Evolutionary conservation across 2,797 vertebrate species (phyloP).

Genomic region (Onychomys leucogaster): DNA sequence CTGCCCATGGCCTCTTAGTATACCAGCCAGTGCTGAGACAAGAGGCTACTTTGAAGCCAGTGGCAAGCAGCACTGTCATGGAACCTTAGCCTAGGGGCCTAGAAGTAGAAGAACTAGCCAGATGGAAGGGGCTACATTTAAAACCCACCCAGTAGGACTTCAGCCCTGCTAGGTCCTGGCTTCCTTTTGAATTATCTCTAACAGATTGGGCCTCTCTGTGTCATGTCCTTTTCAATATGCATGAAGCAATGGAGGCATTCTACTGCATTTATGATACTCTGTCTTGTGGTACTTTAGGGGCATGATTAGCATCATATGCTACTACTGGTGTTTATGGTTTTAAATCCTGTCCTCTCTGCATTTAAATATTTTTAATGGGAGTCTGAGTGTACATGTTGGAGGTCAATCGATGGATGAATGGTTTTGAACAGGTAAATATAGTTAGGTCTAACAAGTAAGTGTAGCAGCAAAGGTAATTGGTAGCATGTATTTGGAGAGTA

Average conservation of each 20-base stretch:
- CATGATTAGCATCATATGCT: slow-evolving; percentile 39
- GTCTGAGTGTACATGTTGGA: neutral
- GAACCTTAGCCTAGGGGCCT: neutral
- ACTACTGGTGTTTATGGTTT: slow-evolving; percentile 63
- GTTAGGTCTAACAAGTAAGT: slow-evolving; percentile 68
- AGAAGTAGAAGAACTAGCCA: slow-evolving; percentile 7
- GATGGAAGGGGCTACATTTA: slow-evolving; percentile 70
- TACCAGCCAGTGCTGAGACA: neutral
- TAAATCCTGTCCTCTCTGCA: slow-evolving; percentile 53
- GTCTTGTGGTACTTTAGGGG: slow-evolving; percentile 69
- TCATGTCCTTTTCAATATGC: slow-evolving; percentile 76
- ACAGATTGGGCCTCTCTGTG: slow-evolving; percentile 74
- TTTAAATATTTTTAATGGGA: slow-evolving; percentile 70
- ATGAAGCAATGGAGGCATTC: slow-evolving; percentile 63
- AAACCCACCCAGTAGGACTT: slow-evolving; percentile 44
- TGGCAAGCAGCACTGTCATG: neutral
- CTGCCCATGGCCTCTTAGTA: neutral
- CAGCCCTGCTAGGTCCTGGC: slow-evolving; percentile 41
- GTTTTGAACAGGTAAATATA: slow-evolving; percentile 75
- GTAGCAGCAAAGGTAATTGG: slow-evolving; percentile 77
- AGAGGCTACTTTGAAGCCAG: neutral
- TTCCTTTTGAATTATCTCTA: slow-evolving; percentile 74
- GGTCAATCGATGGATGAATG: slow-evolving; percentile 72
- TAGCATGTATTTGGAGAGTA: slow-evolving; percentile 79
- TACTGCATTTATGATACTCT: slow-evolving; percentile 66